Evolutionary conservation across 1,140 invertebrate species (phyloP), one percentile per base, ranked within the genome.

Genomic region (Bombus balteatus): DNA sequence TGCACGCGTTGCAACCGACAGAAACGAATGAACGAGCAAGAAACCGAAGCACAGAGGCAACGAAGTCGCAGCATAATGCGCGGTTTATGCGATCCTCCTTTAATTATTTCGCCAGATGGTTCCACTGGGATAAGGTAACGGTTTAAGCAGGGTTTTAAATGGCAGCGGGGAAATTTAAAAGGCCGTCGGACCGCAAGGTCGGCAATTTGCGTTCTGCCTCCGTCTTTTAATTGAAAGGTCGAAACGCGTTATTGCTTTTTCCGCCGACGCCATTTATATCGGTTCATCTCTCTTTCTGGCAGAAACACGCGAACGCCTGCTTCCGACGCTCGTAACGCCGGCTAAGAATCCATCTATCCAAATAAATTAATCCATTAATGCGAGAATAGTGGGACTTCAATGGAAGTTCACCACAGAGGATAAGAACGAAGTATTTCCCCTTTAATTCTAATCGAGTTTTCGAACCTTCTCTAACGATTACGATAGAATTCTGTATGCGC

Each of bases 21-120:
- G 83, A 47, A 80, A 85, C 34, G 66, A 85, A 80, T 85, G 77
- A 80, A 85, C 53, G 77, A 47, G 83, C 47, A 71, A 73, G 83
- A 65, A 73, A 65, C 15, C 57, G 47, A 37, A 62, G 72, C 15
- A 4, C 72, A 9, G 32, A n/a, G 41, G 57, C 18, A 85, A 78
- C 83, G 37, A 39, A 80, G 83, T 80, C 83, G 76, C 57, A 32
- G 83, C 77, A 85, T 85, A 85, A 85, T 85, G 83, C 83, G 76
- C 53, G 83, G 83, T 85, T 72, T 85, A 85, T 73, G 83, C 83
- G 83, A 85, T 85, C 77, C 83, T 85, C 77, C 83, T 85, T 85
- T 85, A 85, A 85, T 85, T 85, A 85, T 85, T 85, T 80, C 76
- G 39, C 76, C 83, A 85, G 83, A 85, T 85, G 83, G 83, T 59